These are phyloP conservation scores for Oryzaephilus surinamensis DNA, from an alignment of 1,140 invertebrate genomes.

Conservation along the genomic window DNA sequence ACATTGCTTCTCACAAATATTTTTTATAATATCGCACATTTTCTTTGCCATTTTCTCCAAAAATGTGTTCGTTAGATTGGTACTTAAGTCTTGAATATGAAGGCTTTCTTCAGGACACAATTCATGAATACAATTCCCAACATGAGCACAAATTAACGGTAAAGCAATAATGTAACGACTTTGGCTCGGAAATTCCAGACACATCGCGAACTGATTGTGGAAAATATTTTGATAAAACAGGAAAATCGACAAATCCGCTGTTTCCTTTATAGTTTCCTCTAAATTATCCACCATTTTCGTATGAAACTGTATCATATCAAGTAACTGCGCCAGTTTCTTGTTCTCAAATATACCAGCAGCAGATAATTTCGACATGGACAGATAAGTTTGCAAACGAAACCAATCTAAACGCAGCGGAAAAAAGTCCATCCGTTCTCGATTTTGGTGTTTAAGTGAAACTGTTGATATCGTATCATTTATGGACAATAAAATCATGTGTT, in stretches of 20 bases:
- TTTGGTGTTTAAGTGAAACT: conserved; percentile 88
- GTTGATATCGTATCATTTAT: conserved; percentile 81
- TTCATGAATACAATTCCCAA: conserved; percentile 95
- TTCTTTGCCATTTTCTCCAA: conserved; percentile 98
- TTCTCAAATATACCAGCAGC: conserved; percentile 81
- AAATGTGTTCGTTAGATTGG: conserved; percentile 96
- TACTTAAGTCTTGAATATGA: conserved; percentile 87
- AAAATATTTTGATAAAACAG: conserved; percentile 97
- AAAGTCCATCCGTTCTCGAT: conserved; percentile 94
- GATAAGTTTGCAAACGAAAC: conserved; percentile 93
- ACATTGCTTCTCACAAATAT: conserved; percentile 95
- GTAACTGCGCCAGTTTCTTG: conserved; percentile 74
- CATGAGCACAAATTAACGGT: conserved; percentile 94
- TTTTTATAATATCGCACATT: conserved; percentile 96
- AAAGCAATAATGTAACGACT: conserved; percentile 97
- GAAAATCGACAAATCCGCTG: conserved; percentile 93
- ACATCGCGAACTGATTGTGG: conserved; percentile 97
- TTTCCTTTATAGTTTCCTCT: conserved; percentile 95
- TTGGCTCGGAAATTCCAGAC: conserved; percentile 94
- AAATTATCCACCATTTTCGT: conserved; percentile 97
- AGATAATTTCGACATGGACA: conserved; percentile 73
- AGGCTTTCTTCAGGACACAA: conserved; percentile 97
- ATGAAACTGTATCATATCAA: conserved; percentile 95
- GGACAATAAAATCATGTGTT: conserved; percentile 87
- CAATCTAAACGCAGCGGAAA: conserved; percentile 85